These are phyloP conservation scores for Hirudo medicinalis DNA, from an alignment of 1,140 invertebrate species.

Conservation along the genomic window DNA sequence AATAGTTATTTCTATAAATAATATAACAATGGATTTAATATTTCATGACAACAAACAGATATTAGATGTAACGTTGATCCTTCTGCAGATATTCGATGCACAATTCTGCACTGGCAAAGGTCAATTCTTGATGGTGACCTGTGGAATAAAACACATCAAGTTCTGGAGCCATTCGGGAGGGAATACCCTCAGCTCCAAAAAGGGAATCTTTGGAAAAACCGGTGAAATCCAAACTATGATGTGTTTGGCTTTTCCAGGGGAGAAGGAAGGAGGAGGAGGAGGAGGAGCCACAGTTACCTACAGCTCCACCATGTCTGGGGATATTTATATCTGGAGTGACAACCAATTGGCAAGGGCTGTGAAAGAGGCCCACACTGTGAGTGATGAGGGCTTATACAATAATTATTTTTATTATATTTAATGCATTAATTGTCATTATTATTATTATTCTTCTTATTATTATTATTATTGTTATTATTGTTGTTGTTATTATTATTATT, in stretches of 20 bases:
- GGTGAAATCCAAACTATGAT: constrained; percentile 42
- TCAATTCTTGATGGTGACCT: constrained; percentile 32
- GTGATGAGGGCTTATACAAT: not conserved
- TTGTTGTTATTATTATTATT: too few relatives aligned
- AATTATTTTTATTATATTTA: not conserved
- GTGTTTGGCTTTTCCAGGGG: constrained; percentile 35
- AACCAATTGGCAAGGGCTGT: constrained; percentile 33
- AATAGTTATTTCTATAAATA: not conserved
- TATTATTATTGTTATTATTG: too few relatives aligned
- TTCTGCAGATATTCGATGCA: constrained; percentile 38
- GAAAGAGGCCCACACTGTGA: constrained; percentile 35
- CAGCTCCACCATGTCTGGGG: constrained; percentile 38
- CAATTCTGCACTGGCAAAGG: constrained; percentile 33
- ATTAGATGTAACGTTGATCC: not conserved
- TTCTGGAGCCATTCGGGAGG: constrained; percentile 40
- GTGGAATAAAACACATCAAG: constrained; percentile 42
- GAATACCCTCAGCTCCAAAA: constrained; percentile 38
- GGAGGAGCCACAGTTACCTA: constrained; percentile 29
- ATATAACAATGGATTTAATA: not conserved
- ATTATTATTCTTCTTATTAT: too few relatives aligned
- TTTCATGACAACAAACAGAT: not conserved
- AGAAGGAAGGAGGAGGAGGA: constrained; percentile 5
- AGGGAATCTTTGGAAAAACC: constrained; percentile 40
- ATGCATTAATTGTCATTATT: too few relatives aligned
- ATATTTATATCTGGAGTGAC: constrained; percentile 40